Conservation (phyloP, 2,113 vertebrate species). For the Campylomormyrus tamandua region DNA sequence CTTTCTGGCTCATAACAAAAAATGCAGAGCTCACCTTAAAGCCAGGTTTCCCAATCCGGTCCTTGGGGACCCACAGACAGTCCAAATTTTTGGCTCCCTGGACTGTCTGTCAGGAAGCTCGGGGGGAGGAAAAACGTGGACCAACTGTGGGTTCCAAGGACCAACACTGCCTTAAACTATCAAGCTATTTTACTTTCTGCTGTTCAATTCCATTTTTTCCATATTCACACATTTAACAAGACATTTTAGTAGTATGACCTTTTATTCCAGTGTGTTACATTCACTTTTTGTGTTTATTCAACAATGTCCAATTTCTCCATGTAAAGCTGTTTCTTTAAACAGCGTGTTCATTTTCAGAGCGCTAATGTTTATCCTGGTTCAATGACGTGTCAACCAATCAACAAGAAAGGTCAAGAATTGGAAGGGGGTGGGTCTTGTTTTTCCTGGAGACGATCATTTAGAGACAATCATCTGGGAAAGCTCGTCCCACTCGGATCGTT, state of each 20-base stretch:
- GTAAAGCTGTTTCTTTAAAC: background rate
- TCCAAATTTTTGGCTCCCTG: background rate
- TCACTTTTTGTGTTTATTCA: background rate
- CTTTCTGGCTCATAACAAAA: background rate
- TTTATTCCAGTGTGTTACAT: background rate
- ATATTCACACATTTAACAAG: background rate
- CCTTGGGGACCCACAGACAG: background rate
- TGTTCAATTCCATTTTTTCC: background rate
- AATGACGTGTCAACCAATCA: background rate
- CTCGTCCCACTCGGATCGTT: background rate
- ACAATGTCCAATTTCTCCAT: background rate
- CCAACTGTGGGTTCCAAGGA: background rate
- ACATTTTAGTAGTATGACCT: background rate
- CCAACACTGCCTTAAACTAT: background rate
- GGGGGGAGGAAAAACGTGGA: background rate
- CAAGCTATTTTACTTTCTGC: background rate
- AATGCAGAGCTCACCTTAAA: background rate
- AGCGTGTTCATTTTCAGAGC: background rate
- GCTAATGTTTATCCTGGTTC: slow-evolving; percentile 12
- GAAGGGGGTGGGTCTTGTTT: background rate
- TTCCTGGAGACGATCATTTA: background rate
- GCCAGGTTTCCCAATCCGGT: background rate
- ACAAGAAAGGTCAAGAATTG: background rate
- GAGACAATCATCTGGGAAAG: background rate
- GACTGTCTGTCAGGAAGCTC: background rate